Evolutionary conservation across 1,140 invertebrate species (phyloP), one percentile per base, ranked within the genome.

Genomic region (Drosophila rhopaloa): DNA sequence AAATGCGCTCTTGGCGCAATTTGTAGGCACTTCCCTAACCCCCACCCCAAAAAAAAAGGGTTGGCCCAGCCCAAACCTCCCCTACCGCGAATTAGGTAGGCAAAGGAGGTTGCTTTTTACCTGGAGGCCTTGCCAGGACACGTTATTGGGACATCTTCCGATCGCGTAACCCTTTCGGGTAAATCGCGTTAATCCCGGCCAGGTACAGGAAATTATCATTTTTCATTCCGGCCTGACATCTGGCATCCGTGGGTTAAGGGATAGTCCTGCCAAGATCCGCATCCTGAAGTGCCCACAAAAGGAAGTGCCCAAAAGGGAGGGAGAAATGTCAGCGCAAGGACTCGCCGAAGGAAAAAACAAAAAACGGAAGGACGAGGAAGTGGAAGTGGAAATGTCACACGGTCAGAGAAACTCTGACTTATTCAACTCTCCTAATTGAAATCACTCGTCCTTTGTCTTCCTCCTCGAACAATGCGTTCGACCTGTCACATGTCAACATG

Each of bases 401-500:
- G 65, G 65, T 68, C 65, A 68, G 47, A 68, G 47, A 58, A 43
- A 38, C 72, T 66, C 67, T 72, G 60, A 73, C 44, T 60, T 81
- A 71, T 72, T 70, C 78, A 63, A 61, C 74, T 76, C 60, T 44
- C 43, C 47, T 76, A 67, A 66, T 76, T 67, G 73, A 65, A 38
- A 50, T 40, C 57, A 47, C 71, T 47, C n/a, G 53, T 44, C 65
- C 65, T 24, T 72, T 79, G 80, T 82, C 79, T 66, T 59, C 65
- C 44, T 37, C 46, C 58, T 51, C 75, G 37, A 75, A 82, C 81
- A 82, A 74, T 75, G 50, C 74, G 81, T 76, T 50, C 76, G 58
- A 75, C 79, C 67, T 85, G 82, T 86, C 82, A 86, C 83, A 86
- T 86, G 82, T 86, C 82, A 86, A 66, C 82, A 68, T 62, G 60